These are phyloP conservation scores for Stenurella melanura DNA, from an alignment of 2,888 invertebrate species.

Conservation along the genomic window DNA sequence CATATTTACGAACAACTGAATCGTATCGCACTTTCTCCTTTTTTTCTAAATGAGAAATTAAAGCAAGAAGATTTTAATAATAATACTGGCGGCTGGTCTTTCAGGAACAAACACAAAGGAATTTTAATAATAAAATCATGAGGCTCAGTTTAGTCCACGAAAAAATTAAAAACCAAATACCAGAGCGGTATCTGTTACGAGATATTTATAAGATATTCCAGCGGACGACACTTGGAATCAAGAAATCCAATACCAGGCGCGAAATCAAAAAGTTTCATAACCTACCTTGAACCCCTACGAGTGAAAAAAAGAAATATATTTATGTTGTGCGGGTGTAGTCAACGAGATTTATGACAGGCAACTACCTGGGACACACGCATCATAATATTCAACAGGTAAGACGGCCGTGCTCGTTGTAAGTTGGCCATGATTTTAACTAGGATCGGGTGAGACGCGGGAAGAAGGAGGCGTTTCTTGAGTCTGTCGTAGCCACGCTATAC, in stretches of 20 bases:
- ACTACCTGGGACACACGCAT: conserved; percentile 33
- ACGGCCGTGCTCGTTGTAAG: conserved; percentile 5
- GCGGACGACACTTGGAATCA: background rate
- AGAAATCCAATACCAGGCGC: background rate
- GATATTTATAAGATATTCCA: background rate
- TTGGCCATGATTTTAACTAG: conserved; percentile 37
- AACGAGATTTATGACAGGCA: conserved; percentile 28
- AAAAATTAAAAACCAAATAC: background rate
- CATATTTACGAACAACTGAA: background rate
- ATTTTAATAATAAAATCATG: conserved; percentile 7
- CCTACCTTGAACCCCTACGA: conserved; percentile 19
- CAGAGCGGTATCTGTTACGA: background rate
- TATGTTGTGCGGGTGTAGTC: conserved; percentile 29
- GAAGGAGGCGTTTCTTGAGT: conserved; percentile 38
- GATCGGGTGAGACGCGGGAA: conserved; percentile 34
- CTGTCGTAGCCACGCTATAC: conserved; percentile 28
- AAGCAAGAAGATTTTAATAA: conserved; percentile 3
- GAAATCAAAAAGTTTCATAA: background rate
- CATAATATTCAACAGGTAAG: conserved; percentile 39
- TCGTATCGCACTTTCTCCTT: background rate
- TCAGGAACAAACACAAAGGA: background rate
- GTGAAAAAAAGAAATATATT: conserved; percentile 1
- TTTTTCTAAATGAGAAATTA: background rate
- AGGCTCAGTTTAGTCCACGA: background rate
- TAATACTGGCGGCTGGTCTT: background rate